Conservation (phyloP, 2,888 invertebrate species). For the Drosophila infuscata region DNA sequence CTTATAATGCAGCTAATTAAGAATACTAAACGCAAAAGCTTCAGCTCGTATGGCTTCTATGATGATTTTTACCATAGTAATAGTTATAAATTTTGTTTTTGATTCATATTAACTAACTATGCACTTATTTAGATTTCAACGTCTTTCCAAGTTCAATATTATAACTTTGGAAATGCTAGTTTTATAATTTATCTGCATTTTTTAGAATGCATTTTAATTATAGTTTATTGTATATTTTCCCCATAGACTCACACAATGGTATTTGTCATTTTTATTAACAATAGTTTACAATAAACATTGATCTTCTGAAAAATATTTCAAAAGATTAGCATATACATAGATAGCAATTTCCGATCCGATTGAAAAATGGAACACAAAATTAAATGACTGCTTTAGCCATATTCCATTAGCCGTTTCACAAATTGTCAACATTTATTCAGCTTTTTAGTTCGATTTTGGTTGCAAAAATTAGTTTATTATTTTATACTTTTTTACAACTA, state of each 20-base stretch:
- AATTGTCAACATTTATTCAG: neutral
- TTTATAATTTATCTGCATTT: neutral
- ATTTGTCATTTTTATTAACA: neutral
- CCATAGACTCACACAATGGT: neutral
- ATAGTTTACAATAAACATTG: neutral
- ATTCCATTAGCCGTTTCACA: neutral
- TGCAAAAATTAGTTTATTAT: neutral
- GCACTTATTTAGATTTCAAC: slow-evolving; percentile 32
- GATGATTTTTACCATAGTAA: slow-evolving; percentile 33
- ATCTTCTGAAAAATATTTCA: neutral
- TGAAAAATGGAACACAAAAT: neutral
- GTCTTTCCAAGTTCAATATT: slow-evolving; percentile 9
- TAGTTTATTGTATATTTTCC: neutral
- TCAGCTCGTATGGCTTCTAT: slow-evolving; percentile 32
- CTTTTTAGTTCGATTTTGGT: neutral
- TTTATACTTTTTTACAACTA: neutral
- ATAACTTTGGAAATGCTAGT: neutral
- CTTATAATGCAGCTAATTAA: slow-evolving; percentile 52
- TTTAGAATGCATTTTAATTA: neutral
- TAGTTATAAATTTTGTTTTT: slow-evolving; percentile 24
- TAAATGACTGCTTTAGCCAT: neutral
- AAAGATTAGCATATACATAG: neutral
- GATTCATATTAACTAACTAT: slow-evolving; percentile 26
- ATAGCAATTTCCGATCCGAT: neutral
- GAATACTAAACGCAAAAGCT: slow-evolving; percentile 41